Conservation (phyloP, 2,113 vertebrate genomes). For the Ammodytes dubius region DNA sequence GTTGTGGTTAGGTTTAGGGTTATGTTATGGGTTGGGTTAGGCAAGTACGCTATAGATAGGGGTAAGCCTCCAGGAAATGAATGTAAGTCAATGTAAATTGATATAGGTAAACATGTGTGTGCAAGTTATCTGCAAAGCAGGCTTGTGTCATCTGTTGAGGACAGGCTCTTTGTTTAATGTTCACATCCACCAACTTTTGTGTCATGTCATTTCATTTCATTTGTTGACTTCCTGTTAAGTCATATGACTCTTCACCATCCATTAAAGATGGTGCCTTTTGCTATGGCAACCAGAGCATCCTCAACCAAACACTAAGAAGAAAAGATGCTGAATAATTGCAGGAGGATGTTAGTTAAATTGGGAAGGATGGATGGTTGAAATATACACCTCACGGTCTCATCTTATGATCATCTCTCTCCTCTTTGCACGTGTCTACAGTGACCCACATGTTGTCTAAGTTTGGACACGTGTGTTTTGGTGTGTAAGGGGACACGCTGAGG, state of each 20-base stretch:
- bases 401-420: neutral
- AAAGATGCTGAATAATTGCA: neutral
- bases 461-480: slow-evolving; percentile 26
- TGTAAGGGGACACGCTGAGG: slow-evolving; percentile 62
- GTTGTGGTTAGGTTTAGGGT: too few relatives aligned
- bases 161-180: neutral
- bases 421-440: slow-evolving; percentile 18
- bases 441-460: slow-evolving; percentile 40
- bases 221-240: slow-evolving; percentile 25
- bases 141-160: neutral
- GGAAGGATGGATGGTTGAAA: slow-evolving; percentile 17
- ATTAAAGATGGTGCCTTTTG: slow-evolving; percentile 9
- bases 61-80: too few relatives aligned
- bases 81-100: too few relatives aligned
- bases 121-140: neutral
- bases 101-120: too few relatives aligned
- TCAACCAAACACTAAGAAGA: neutral
- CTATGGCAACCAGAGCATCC: slow-evolving; percentile 26
- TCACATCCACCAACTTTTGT: neutral
- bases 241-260: neutral
- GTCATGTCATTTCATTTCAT: too few relatives aligned
- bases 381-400: neutral
- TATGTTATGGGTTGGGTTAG: too few relatives aligned
- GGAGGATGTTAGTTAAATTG: neutral
- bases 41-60: too few relatives aligned